A percentile compares a stretch with the other conserved stretches of the same genome.
Conservation (phyloP, 2,113 vertebrate genomes). For the Nematolebias whitei region DNA sequence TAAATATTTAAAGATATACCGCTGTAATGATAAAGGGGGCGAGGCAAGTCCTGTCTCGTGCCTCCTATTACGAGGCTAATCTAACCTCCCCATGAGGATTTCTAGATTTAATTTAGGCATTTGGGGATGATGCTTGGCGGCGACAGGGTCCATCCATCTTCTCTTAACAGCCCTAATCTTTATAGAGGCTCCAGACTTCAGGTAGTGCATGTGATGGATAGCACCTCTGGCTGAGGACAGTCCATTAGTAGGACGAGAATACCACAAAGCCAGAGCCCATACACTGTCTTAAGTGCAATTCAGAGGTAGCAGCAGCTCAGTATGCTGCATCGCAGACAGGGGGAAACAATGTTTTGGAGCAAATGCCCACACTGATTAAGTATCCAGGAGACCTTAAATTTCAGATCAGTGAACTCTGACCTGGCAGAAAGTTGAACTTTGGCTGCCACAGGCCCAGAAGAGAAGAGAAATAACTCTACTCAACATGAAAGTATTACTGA, state of each 20-base stretch:
- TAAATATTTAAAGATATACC: conserved; percentile 66
- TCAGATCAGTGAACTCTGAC: conserved; percentile 35
- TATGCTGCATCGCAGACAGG: conserved; percentile 50
- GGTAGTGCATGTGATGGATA: conserved; percentile 87
- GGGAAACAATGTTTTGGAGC: conserved; percentile 50
- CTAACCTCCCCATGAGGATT: conserved; percentile 85
- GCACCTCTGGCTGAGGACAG: conserved; percentile 75
- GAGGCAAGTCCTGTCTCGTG: conserved; percentile 47
- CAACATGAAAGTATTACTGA: conserved; percentile 41
- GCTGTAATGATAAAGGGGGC: conserved; percentile 56
- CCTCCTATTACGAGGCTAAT: conserved; percentile 81
- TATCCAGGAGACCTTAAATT: conserved; percentile 21
- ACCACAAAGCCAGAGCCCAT: conserved; percentile 60
- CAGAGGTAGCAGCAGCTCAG: conserved; percentile 46
- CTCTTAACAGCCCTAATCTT: conserved; percentile 89
- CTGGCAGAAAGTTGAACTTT: conserved; percentile 31
- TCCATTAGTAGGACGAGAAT: conserved; percentile 73
- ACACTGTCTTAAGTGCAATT: conserved; percentile 63
- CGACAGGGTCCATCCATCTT: conserved; percentile 90
- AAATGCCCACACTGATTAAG: conserved; percentile 57
- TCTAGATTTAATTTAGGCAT: conserved; percentile 86
- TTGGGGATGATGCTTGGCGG: conserved; percentile 84
- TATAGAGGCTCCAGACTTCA: conserved; percentile 87
- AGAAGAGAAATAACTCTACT: conserved; percentile 22
- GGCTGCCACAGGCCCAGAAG: conserved; percentile 27